Evolutionary conservation across 2,888 invertebrate species (phyloP).

Genomic region (Megalurothrips usitatus): DNA sequence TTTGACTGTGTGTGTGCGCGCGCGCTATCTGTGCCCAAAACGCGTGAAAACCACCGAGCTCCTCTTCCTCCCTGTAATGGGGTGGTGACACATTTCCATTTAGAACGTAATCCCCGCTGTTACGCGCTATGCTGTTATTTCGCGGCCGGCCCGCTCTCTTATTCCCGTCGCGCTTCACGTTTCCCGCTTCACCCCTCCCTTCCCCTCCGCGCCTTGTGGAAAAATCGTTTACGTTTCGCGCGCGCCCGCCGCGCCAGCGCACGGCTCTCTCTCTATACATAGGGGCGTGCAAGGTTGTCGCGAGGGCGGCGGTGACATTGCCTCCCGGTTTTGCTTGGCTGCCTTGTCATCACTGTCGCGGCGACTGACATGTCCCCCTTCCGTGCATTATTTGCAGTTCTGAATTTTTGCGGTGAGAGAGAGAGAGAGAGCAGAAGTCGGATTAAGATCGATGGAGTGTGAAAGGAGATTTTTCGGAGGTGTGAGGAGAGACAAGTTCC

Average conservation of each 20-base stretch:
- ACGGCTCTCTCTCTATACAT: neutral
- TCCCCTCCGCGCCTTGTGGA: neutral
- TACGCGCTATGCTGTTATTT: neutral
- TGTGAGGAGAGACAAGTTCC: too few species aligned
- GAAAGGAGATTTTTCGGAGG: too few species aligned
- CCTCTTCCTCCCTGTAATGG: neutral
- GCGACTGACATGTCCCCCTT: too few species aligned
- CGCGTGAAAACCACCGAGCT: neutral
- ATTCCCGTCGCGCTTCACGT: neutral
- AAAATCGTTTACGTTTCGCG: neutral
- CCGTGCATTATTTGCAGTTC: too few species aligned
- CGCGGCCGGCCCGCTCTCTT: neutral
- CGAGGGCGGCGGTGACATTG: too few species aligned
- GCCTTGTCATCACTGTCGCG: too few species aligned
- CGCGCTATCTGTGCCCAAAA: neutral
- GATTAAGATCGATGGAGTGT: too few species aligned
- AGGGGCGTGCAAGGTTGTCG: too few species aligned
- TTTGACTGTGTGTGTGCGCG: neutral
- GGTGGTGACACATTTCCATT: conserved; percentile 24
- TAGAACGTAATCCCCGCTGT: conserved; percentile 17
- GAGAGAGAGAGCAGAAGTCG: too few species aligned
- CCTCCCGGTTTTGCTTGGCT: too few species aligned
- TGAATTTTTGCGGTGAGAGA: too few species aligned
- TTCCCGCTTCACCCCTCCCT: too few species aligned
- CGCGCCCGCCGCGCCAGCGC: neutral